These are phyloP conservation scores for Chlamydotis undulata DNA, from an alignment of 2,113 vertebrate genomes.

Conservation along the genomic window DNA sequence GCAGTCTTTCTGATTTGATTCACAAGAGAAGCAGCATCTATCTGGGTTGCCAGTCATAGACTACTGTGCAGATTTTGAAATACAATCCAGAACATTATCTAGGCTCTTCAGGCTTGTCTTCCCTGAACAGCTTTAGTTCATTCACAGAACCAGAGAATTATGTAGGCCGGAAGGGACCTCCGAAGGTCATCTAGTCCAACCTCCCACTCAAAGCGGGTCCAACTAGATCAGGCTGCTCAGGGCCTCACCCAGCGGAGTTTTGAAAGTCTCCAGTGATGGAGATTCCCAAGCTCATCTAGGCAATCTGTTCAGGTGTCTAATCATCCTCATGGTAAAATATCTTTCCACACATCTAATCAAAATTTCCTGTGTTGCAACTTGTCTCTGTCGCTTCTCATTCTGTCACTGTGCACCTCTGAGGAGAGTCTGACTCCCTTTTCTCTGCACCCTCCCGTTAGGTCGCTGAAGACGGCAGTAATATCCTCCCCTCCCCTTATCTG, in stretches of 20 bases:
- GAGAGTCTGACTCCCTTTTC: neutral
- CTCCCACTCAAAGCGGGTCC: neutral
- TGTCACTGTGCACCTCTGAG: neutral
- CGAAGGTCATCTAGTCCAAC: neutral
- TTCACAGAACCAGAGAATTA: neutral
- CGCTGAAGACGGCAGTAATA: neutral
- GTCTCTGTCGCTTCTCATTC: neutral
- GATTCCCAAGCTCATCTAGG: neutral
- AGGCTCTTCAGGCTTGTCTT: neutral
- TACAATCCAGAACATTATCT: neutral
- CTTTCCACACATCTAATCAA: neutral
- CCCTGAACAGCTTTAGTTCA: neutral
- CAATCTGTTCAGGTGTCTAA: neutral
- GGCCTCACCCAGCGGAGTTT: neutral
- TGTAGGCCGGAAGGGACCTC: neutral
- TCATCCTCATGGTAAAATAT: neutral
- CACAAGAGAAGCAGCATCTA: neutral
- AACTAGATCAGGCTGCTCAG: neutral
- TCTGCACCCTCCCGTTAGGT: neutral
- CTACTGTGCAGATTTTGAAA: neutral
- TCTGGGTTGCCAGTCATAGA: neutral
- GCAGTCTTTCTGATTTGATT: neutral
- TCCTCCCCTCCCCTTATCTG: neutral
- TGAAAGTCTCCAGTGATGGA: slow-evolving; percentile 28
- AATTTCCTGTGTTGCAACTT: neutral